Percentiles rank a stretch among this genome's conserved stretches.
Conservation (phyloP, 1,140 invertebrate species). For the Drosophila carrolli region DNA sequence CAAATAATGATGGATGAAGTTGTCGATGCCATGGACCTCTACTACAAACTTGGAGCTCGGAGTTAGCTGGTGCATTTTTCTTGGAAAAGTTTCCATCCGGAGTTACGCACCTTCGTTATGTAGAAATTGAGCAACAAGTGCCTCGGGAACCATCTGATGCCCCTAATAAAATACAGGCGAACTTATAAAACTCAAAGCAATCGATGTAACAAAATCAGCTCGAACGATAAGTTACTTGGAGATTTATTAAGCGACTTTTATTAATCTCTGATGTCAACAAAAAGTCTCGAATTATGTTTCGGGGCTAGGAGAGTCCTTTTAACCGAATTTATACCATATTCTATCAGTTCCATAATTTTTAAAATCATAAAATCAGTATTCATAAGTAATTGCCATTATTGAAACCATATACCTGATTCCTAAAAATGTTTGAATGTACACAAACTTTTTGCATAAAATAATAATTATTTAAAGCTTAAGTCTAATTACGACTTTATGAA, state of each 20-base stretch:
- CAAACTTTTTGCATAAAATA: no score
- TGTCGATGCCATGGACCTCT: conserved; percentile 14
- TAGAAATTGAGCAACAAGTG: conserved; percentile 24
- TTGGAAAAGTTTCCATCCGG: conserved; percentile 24
- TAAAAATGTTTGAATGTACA: background rate
- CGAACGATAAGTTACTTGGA: background rate
- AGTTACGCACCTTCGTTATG: conserved; percentile 32
- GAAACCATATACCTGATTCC: background rate
- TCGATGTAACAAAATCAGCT: background rate
- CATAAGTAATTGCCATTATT: no score
- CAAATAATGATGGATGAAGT: conserved; percentile 66
- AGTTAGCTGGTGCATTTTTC: conserved; percentile 19
- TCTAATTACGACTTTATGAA: no score
- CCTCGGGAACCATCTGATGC: conserved; percentile 20
- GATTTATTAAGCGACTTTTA: background rate
- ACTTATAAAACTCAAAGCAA: background rate
- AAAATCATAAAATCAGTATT: no score
- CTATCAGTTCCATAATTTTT: no score
- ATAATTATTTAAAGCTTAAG: no score
- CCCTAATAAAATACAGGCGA: conserved; percentile 14
- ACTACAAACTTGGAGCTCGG: background rate
- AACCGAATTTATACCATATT: no score
- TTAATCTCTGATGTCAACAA: background rate
- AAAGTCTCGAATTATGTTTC: background rate
- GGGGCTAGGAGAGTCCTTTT: no score